Percentiles rank a stretch among this genome's conserved stretches.
Evolutionary conservation across 2,888 invertebrate genomes (phyloP).

Genomic region (Trissoscelio sp.): DNA sequence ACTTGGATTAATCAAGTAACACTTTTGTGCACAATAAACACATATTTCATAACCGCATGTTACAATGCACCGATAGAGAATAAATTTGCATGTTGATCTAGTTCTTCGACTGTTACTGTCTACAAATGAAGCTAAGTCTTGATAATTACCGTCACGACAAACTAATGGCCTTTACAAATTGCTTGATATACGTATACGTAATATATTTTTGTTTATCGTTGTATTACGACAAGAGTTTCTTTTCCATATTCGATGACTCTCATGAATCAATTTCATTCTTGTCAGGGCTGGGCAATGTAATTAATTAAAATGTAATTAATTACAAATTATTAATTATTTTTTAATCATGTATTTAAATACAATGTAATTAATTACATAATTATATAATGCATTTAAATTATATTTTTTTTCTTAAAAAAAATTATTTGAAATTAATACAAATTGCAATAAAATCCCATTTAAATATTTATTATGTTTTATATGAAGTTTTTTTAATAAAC

Average conservation of each 20-base stretch:
- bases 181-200: conserved; percentile 38
- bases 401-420: no score
- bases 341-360: no score
- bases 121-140: conserved; percentile 45
- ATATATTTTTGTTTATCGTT: conserved; percentile 41
- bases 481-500: no score
- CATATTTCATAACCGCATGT: conserved; percentile 30
- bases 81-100: conserved; percentile 33
- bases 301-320: no score
- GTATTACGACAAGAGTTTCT: conserved; percentile 30
- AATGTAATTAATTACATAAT: no score
- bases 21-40: conserved; percentile 55
- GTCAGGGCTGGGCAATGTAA: no score
- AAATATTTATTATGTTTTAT: no score
- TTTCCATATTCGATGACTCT: conserved; percentile 26
- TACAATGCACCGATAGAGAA: conserved; percentile 35
- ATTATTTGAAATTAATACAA: no score
- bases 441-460: no score
- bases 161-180: conserved; percentile 50
- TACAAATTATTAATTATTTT: no score
- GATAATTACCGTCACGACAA: conserved; percentile 37
- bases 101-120: conserved; percentile 4
- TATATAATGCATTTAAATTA: no score
- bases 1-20: background rate
- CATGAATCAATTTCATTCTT: conserved; percentile 9